phyloP scores from a whole-genome alignment of 2,113 vertebrate species.

The Leptobrachium leishanense region DNA sequence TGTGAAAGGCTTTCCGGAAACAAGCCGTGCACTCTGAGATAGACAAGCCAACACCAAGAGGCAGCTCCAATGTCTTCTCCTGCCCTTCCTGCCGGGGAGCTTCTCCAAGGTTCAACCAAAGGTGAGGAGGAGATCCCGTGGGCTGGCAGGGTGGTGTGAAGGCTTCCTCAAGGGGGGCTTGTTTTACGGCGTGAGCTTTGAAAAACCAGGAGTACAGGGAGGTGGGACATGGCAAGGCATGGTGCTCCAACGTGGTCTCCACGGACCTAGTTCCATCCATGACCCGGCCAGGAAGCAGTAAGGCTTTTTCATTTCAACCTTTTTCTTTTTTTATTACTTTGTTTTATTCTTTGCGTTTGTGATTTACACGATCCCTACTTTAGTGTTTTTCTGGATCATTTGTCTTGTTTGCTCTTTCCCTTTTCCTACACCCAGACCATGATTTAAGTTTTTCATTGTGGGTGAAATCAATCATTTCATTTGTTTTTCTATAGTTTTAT shows the following conservation, averaged over 20 bases:
- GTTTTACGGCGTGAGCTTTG: constrained; percentile 5
- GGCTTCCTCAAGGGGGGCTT: background rate
- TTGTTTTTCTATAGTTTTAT: too few species aligned
- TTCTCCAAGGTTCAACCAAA: constrained; percentile 44
- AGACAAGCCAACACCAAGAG: constrained; percentile 25
- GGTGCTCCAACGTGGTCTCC: background rate
- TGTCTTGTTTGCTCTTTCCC: too few species aligned
- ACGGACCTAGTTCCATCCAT: too few species aligned
- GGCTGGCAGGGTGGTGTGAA: background rate
- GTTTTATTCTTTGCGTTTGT: too few species aligned
- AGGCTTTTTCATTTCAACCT: too few species aligned
- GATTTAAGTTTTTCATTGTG: too few species aligned
- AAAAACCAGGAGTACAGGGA: constrained; percentile 5
- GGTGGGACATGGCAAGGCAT: background rate
- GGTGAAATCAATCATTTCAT: too few species aligned
- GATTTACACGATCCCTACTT: too few species aligned
- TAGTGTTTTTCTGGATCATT: too few species aligned
- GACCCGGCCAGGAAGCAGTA: too few species aligned
- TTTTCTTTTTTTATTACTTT: too few species aligned
- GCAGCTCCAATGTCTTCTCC: constrained; percentile 30
- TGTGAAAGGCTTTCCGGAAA: constrained; percentile 45
- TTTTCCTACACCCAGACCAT: too few species aligned
- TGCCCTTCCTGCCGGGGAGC: constrained; percentile 35
- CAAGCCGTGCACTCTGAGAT: constrained; percentile 31
- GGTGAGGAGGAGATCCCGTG: constrained; percentile 39